Conservation (phyloP, 2,113 vertebrate genomes). For the Elaphurus davidianus region DNA sequence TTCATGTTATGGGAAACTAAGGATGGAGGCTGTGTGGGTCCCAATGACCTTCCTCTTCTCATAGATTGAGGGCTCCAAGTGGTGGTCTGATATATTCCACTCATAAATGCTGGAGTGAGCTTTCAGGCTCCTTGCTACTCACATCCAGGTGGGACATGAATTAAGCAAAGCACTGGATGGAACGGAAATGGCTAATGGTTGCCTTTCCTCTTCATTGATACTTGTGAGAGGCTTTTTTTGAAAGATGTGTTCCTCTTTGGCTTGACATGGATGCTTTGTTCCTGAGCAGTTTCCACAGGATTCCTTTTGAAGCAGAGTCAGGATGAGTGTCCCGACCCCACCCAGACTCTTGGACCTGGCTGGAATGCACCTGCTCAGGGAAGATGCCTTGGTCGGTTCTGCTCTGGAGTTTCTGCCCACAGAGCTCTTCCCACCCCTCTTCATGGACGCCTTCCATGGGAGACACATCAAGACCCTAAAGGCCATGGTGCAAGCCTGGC, state of each 20-base stretch:
- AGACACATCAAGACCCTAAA: not conserved
- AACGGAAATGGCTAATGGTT: not conserved
- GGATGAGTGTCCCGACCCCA: not conserved
- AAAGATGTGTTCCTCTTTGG: not conserved
- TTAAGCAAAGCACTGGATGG: not conserved
- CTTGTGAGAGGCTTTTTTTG: accelerated
- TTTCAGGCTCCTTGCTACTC: not conserved
- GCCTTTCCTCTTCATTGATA: not conserved
- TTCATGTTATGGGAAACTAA: not conserved
- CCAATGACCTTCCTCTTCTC: accelerated
- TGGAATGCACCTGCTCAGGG: not conserved
- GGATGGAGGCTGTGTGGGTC: not conserved
- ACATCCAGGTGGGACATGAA: too few relatives aligned
- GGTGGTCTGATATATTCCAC: not conserved
- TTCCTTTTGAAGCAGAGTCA: not conserved
- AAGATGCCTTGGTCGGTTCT: not conserved
- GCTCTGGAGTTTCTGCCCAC: not conserved
- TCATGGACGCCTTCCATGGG: not conserved
- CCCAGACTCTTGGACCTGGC: not conserved
- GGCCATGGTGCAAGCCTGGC: not conserved
- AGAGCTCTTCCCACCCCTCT: not conserved
- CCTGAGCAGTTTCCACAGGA: not conserved
- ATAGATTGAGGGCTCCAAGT: not conserved
- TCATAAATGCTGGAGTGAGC: not conserved
- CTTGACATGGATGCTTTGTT: not conserved